Evolutionary conservation across 1,140 invertebrate species (phyloP).

Genomic region (Euura saliciscinereae): DNA sequence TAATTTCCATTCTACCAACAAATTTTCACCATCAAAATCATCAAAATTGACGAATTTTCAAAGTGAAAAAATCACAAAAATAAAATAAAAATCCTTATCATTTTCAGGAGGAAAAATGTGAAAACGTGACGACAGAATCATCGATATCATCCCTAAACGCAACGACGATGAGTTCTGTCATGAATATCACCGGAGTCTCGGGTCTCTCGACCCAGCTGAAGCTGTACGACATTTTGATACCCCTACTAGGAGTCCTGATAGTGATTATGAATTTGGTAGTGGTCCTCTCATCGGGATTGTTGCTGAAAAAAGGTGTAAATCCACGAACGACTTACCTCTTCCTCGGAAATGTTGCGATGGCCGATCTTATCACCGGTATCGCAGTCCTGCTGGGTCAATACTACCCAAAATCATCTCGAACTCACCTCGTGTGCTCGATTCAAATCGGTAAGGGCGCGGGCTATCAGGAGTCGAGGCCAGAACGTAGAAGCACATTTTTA

Average conservation of each 20-base stretch:
- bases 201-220: constrained; percentile 29
- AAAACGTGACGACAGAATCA: too few species aligned
- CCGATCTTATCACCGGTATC: constrained; percentile 62
- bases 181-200: background rate
- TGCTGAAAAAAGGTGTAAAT: constrained; percentile 62
- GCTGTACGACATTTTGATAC: constrained; percentile 46
- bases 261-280: constrained; percentile 62
- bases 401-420: constrained; percentile 45
- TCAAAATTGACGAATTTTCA: too few species aligned
- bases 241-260: constrained; percentile 57
- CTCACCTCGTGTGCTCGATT: constrained; percentile 40
- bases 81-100: too few species aligned
- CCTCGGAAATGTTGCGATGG: constrained; percentile 65
- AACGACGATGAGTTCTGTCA: background rate
- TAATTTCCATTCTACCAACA: too few species aligned
- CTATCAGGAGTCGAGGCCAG: too few species aligned
- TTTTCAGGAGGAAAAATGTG: too few species aligned
- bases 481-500: too few species aligned
- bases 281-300: constrained; percentile 64
- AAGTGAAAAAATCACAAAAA: too few species aligned
- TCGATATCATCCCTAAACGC: too few species aligned
- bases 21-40: too few species aligned
- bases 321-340: constrained; percentile 64
- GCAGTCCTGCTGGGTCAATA: constrained; percentile 60
- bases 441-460: constrained; percentile 42